phyloP scores from a whole-genome alignment of 2,113 vertebrate species.

The Macrotus californicus region DNA sequence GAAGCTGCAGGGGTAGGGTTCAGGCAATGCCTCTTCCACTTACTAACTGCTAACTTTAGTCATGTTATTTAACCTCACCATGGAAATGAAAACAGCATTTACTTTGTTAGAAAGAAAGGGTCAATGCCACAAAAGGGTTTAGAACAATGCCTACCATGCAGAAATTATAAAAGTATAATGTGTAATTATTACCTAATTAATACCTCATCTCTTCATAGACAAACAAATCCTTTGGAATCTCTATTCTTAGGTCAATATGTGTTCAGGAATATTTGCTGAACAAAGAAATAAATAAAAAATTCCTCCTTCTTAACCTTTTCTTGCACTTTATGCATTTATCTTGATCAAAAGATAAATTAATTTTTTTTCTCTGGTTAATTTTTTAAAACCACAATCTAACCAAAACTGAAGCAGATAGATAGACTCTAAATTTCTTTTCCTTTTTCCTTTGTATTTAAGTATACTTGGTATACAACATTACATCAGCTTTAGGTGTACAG shows the following conservation, averaged over 20 bases:
- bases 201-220: neutral
- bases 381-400: neutral
- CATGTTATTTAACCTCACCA: neutral
- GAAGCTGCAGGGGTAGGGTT: neutral
- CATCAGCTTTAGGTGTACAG: neutral
- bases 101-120: neutral
- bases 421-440: neutral
- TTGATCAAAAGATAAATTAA: neutral
- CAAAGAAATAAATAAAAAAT: neutral
- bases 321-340: slow-evolving; percentile 11
- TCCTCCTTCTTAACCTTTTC: neutral
- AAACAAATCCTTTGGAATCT: neutral
- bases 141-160: neutral
- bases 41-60: neutral
- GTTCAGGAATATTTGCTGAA: neutral
- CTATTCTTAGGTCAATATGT: neutral
- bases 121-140: neutral
- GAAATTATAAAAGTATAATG: neutral
- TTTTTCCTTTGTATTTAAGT: neutral
- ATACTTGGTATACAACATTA: neutral
- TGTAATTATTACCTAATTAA: neutral
- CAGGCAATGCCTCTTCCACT: neutral
- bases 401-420: neutral
- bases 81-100: neutral
- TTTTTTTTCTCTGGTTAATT: neutral